Percentiles rank a stretch among this genome's conserved stretches.
Conservation (phyloP, 2,888 invertebrate genomes). For the Thera obeliscata region DNA sequence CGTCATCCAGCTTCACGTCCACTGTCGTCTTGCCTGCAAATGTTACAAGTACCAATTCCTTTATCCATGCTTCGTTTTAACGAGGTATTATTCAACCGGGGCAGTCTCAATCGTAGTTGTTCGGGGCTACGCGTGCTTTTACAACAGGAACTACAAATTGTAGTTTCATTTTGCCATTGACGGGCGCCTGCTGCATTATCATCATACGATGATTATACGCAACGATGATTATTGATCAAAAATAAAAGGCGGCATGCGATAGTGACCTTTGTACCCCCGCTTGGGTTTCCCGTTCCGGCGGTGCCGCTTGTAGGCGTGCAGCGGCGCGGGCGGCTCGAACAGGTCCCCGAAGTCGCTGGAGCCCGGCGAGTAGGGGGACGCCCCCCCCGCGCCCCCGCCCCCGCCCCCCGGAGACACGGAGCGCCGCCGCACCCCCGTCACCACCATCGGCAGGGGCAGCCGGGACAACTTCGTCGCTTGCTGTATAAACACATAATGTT, state of each 20-base stretch:
- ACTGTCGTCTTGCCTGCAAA: conserved; percentile 84
- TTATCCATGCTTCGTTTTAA: too few species aligned
- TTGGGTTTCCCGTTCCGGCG: conserved; percentile 65
- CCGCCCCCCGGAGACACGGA: conserved; percentile 65
- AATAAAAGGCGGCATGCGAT: background rate
- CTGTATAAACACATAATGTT: conserved; percentile 12
- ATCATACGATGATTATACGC: too few species aligned
- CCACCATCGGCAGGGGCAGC: conserved; percentile 54
- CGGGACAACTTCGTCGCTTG: conserved; percentile 52
- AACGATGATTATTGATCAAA: too few species aligned
- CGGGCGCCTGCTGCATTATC: too few species aligned
- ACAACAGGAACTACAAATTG: too few species aligned
- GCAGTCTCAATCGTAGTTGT: too few species aligned
- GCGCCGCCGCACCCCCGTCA: conserved; percentile 57
- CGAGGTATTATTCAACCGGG: too few species aligned
- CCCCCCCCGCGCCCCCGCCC: conserved; percentile 66
- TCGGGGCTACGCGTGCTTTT: too few species aligned
- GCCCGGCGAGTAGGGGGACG: conserved; percentile 94
- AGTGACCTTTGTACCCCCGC: conserved; percentile 69
- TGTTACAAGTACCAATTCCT: too few species aligned
- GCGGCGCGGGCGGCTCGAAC: conserved; percentile 89
- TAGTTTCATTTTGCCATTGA: too few species aligned
- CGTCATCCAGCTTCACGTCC: conserved; percentile 90
- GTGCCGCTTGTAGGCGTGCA: conserved; percentile 85
- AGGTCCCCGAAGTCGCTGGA: conserved; percentile 95